Conservation (phyloP, 2,888 invertebrate genomes). For the Drosophila nr. medialis region DNA sequence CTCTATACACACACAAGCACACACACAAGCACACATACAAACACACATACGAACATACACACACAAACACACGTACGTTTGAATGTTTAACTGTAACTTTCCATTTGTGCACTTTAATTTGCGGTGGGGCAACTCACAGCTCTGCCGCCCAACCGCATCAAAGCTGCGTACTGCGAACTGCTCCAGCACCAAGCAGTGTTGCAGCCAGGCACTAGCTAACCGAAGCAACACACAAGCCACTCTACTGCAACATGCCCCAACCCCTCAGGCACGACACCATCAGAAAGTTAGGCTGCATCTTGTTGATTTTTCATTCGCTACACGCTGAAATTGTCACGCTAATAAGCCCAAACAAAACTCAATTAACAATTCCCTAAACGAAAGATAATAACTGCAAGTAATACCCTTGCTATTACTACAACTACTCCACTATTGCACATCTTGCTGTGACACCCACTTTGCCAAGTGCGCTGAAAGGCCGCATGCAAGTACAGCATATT, state of each 20-base stretch:
- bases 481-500: conserved; percentile 37
- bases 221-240: conserved; percentile 28
- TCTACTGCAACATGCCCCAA: background rate
- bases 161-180: conserved; percentile 20
- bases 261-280: background rate
- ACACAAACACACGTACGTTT: background rate
- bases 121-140: conserved; percentile 61
- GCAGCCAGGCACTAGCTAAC: conserved; percentile 60
- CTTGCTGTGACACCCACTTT: conserved; percentile 10
- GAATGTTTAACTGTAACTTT: conserved; percentile 57
- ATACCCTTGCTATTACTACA: background rate
- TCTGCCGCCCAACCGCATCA: conserved; percentile 57
- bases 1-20: background rate
- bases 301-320: conserved; percentile 26
- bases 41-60: background rate
- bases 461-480: conserved; percentile 1
- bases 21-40: conserved; percentile 29
- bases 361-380: conserved; percentile 70
- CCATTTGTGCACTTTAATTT: conserved; percentile 77
- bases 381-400: conserved; percentile 56
- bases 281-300: conserved; percentile 3
- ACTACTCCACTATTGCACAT: background rate
- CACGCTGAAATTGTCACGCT: conserved; percentile 34
- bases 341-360: conserved; percentile 59
- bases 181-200: conserved; percentile 34